Conservation (phyloP, 2,113 vertebrate species). For the Zosterops borbonicus region DNA sequence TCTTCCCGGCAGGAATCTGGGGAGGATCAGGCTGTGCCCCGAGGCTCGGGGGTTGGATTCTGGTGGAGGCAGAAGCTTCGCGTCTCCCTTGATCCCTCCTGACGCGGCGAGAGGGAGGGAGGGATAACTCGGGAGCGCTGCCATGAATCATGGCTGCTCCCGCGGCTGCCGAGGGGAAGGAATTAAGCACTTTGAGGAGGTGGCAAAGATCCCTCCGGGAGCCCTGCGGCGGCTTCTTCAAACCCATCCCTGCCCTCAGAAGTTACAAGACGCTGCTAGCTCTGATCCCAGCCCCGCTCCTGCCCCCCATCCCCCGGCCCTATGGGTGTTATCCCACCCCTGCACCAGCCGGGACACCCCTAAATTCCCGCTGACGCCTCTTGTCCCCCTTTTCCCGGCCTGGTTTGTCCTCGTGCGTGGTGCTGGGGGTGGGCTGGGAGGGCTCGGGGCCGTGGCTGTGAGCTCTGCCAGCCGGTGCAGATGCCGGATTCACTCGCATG, state of each 20-base stretch:
- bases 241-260: background rate
- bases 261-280: background rate
- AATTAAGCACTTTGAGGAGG: background rate
- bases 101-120: fast-evolving
- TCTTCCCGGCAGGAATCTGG: background rate
- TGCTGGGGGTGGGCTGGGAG: background rate
- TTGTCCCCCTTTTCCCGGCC: background rate
- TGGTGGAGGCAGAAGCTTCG: background rate
- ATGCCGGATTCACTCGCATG: constrained; percentile 4
- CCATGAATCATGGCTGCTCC: background rate
- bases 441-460: background rate
- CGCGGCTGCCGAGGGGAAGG: background rate
- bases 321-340: fast-evolving
- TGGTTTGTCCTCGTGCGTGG: fast-evolving
- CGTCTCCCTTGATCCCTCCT: background rate
- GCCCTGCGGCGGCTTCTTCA: background rate
- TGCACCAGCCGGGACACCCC: fast-evolving
- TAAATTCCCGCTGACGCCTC: fast-evolving
- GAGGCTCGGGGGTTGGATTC: fast-evolving
- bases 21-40: background rate
- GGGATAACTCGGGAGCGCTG: background rate
- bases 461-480: constrained; percentile 25
- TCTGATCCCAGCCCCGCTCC: background rate
- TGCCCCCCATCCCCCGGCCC: fast-evolving
- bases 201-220: background rate